A percentile compares a stretch with the other conserved stretches of the same genome.
Evolutionary conservation across 2,113 vertebrate species (phyloP).

Genomic region (Ascaphus truei): DNA sequence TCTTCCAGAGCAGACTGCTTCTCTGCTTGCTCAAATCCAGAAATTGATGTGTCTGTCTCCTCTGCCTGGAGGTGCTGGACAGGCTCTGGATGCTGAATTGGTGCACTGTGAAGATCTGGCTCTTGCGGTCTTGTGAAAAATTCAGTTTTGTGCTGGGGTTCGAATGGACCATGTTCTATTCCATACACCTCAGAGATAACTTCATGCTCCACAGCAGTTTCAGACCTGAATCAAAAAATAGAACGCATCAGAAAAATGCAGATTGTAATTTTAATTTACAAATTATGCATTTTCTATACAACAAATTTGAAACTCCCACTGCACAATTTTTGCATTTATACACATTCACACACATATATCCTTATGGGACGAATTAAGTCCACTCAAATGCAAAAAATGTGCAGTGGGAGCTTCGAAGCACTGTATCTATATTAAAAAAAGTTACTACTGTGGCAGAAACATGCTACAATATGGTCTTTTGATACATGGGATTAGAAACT

Average conservation of each 20-base stretch:
- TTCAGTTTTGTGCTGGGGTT: conserved; percentile 74
- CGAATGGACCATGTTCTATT: conserved; percentile 72
- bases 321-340: too few species aligned
- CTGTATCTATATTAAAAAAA: too few species aligned
- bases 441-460: too few species aligned
- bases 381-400: conserved; percentile 58
- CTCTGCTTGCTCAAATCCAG: conserved; percentile 64
- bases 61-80: conserved; percentile 63
- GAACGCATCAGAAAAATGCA: too few species aligned
- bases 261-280: too few species aligned
- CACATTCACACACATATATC: too few species aligned
- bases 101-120: conserved; percentile 65
- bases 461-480: too few species aligned
- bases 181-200: conserved; percentile 59
- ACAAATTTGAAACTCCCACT: too few species aligned
- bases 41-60: conserved; percentile 51
- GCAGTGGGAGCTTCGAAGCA: too few species aligned
- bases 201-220: conserved; percentile 58
- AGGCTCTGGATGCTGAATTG: conserved; percentile 73
- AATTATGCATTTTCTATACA: too few species aligned
- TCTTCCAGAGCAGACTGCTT: conserved; percentile 68
- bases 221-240: conserved; percentile 50
- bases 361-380: too few species aligned
- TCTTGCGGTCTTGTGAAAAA: conserved; percentile 79
- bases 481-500: too few species aligned